These are phyloP conservation scores for Danaus melanippus DNA, from an alignment of 1,140 invertebrate genomes.

Conservation along the genomic window DNA sequence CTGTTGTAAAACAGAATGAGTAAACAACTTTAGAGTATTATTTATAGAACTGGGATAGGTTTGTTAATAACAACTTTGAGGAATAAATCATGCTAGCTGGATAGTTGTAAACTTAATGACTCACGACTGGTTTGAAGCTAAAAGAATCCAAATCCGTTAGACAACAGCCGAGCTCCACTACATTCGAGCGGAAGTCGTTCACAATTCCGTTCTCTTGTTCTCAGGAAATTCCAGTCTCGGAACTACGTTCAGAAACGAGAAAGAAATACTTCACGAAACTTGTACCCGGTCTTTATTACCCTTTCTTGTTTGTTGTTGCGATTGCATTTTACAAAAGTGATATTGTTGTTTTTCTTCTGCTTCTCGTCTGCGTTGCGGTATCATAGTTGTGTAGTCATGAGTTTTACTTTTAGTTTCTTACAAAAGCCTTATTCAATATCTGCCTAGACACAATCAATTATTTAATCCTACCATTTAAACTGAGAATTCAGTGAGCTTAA, in stretches of 20 bases:
- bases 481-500: conserved; percentile 41
- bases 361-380: conserved; percentile 5
- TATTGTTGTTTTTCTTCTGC: conserved; percentile 7
- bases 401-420: neutral
- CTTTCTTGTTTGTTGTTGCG: conserved; percentile 33
- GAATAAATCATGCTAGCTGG: too few species aligned
- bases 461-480: conserved; percentile 20
- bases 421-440: too few species aligned
- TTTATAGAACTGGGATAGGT: too few species aligned
- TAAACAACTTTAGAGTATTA: too few species aligned
- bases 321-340: conserved; percentile 10
- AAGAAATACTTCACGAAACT: conserved; percentile 50
- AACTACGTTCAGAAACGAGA: conserved; percentile 33
- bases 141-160: conserved; percentile 9
- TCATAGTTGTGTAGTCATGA: neutral
- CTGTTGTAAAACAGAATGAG: neutral
- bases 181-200: conserved; percentile 42
- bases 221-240: conserved; percentile 40
- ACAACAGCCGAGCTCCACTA: conserved; percentile 19
- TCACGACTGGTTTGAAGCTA: conserved; percentile 8
- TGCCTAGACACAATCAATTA: too few species aligned
- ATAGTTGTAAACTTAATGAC: conserved; percentile 6
- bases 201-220: conserved; percentile 40
- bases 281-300: conserved; percentile 45
- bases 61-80: too few species aligned